A percentile compares a stretch with the other conserved stretches of the same genome.
phyloP scores from a whole-genome alignment of 2,113 vertebrate species.

The Axis porcinus region DNA sequence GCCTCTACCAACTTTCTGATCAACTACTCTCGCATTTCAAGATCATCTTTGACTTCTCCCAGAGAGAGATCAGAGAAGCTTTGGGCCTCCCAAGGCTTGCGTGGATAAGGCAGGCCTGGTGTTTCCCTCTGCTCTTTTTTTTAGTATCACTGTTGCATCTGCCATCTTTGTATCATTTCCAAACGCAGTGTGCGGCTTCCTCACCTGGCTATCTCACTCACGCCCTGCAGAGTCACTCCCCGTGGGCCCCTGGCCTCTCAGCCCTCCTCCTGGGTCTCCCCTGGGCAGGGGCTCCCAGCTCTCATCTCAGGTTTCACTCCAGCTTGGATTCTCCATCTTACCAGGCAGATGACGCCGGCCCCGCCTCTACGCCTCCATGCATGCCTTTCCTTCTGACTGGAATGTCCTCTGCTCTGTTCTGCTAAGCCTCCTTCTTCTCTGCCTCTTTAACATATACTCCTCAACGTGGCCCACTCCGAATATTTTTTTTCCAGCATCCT shows the following conservation, averaged over 20 bases:
- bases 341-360: neutral
- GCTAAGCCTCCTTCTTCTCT: neutral
- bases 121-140: neutral
- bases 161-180: neutral
- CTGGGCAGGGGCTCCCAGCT: neutral
- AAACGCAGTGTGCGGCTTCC: neutral
- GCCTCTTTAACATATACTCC: neutral
- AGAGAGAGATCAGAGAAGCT: neutral
- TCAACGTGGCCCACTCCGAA: neutral
- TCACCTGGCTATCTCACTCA: neutral
- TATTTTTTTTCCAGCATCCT: neutral
- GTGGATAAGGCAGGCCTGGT: neutral
- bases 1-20: neutral
- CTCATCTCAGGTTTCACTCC: conserved; percentile 19
- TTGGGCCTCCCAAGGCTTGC: neutral
- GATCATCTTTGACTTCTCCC: neutral
- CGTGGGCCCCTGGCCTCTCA: neutral
- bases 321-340: conserved; percentile 12
- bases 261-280: neutral
- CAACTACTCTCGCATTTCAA: neutral
- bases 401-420: conserved; percentile 30
- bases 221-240: neutral
- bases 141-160: neutral
- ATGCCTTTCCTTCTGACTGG: conserved; percentile 3
- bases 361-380: conserved; percentile 33